Evolutionary conservation across 2,113 vertebrate genomes (phyloP), one percentile per base, ranked within the genome.

Genomic region (Charina bottae): DNA sequence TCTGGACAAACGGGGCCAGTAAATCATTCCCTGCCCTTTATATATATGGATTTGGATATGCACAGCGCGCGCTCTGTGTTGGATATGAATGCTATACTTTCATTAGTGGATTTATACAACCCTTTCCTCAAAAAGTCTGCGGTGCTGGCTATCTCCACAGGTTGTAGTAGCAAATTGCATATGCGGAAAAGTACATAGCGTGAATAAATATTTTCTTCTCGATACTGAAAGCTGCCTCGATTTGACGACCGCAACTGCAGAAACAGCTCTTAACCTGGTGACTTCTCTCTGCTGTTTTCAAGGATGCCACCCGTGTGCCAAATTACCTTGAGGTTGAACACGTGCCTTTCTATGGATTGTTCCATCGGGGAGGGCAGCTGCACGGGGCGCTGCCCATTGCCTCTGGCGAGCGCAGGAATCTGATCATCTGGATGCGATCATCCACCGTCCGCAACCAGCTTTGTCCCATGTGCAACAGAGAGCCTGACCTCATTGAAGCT

Each of bases 331-430:
- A 99, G 92, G 97, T 99, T 0, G 95, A 98, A 28, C 99, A 99
- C 0, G 59, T 95, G n/a, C 93, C 96, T 1, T 94, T 97, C 0
- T 97, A 97, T 53, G 99, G 98, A 11, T 90, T 99, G 94, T 97
- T 99, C 17, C 99, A 99, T 94, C 97, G 98, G 0, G 99, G 99
- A 0, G 99, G 99, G 85, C 99, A 99, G 93, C 98, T 99, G 96
- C 99, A 99, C 0, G 99, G 99, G 0, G 99, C 99, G 0, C 97
- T 98, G 92, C 98, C 99, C 92, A 98, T 99, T 91, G 96, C 97
- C 62, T 97, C 98, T 0, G 99, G 99, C 0, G 97, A 98, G 90
- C 98, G 99, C 87, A 99, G 98, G 98, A 99, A 99, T 96, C 98
- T 99, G 60, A 97, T 99, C 3, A 0, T 99, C 59, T 99, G 99